Conservation (phyloP, 2,797 vertebrate genomes). For the Neosilurus mollespiculum region DNA sequence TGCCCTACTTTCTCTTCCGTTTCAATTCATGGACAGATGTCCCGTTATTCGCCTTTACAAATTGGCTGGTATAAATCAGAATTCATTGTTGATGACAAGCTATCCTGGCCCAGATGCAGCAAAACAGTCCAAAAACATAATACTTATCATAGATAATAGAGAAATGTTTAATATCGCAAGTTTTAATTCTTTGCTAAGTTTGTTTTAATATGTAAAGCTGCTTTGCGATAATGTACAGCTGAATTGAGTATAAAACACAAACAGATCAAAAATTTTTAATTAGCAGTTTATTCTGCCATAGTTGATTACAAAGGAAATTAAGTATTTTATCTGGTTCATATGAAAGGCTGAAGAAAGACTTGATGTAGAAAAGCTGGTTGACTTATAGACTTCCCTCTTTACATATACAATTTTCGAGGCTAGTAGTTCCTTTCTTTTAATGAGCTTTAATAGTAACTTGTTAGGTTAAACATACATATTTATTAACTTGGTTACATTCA, state of each 20-base stretch:
- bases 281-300: conserved; percentile 34
- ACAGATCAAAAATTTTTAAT: conserved; percentile 14
- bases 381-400: background rate
- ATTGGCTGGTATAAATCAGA: too few species aligned
- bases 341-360: background rate
- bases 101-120: too few species aligned
- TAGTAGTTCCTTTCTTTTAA: background rate
- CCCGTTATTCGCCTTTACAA: too few species aligned
- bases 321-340: background rate
- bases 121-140: too few species aligned
- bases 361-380: background rate
- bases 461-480: background rate
- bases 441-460: background rate
- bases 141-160: too few species aligned
- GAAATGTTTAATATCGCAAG: too few species aligned
- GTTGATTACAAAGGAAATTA: background rate
- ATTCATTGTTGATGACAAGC: too few species aligned
- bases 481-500: conserved; percentile 4
- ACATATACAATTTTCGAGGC: background rate
- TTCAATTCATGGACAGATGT: too few species aligned
- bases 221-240: too few species aligned
- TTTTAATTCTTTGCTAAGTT: too few species aligned
- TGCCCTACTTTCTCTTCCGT: too few species aligned
- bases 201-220: too few species aligned
- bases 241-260: background rate